These are phyloP conservation scores for Papilio protenor DNA, from an alignment of 2,888 invertebrate genomes.

Conservation along the genomic window DNA sequence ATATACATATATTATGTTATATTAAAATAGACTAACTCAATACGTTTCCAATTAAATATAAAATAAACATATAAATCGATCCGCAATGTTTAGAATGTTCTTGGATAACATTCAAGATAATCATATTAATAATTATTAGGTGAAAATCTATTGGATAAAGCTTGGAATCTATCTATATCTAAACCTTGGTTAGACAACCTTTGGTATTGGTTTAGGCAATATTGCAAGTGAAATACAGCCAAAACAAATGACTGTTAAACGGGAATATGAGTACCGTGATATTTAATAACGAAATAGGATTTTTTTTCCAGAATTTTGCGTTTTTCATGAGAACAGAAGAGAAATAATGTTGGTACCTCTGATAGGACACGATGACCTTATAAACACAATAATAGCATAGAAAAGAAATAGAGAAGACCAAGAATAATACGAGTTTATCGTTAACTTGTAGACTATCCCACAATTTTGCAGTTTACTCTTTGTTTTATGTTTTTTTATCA, in stretches of 20 bases:
- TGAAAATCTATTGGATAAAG: slow-evolving; percentile 15
- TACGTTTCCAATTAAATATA: slow-evolving; percentile 30
- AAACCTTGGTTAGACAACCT: slow-evolving; percentile 13
- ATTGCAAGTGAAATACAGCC: not conserved
- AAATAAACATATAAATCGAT: slow-evolving; percentile 25
- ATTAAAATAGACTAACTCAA: slow-evolving; percentile 16
- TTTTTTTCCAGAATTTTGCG: not conserved
- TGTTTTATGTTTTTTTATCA: too few relatives aligned
- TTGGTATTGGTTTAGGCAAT: slow-evolving; percentile 3
- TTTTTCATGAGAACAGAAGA: not conserved
- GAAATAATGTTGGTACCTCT: too few relatives aligned
- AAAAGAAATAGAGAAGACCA: too few relatives aligned
- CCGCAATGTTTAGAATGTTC: not conserved
- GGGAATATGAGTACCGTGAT: too few relatives aligned
- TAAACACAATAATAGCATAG: too few relatives aligned
- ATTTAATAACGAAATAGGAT: not conserved
- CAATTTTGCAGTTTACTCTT: too few relatives aligned
- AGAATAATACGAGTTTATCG: too few relatives aligned
- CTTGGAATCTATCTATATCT: slow-evolving; percentile 13
- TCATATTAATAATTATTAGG: slow-evolving; percentile 31
- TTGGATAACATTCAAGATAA: slow-evolving; percentile 41
- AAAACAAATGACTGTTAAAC: not conserved
- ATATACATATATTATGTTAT: not conserved
- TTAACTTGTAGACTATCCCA: too few relatives aligned
- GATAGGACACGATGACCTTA: too few relatives aligned